These are phyloP conservation scores for Rhombomys opimus DNA, from an alignment of 2,113 vertebrate species.

Conservation along the genomic window DNA sequence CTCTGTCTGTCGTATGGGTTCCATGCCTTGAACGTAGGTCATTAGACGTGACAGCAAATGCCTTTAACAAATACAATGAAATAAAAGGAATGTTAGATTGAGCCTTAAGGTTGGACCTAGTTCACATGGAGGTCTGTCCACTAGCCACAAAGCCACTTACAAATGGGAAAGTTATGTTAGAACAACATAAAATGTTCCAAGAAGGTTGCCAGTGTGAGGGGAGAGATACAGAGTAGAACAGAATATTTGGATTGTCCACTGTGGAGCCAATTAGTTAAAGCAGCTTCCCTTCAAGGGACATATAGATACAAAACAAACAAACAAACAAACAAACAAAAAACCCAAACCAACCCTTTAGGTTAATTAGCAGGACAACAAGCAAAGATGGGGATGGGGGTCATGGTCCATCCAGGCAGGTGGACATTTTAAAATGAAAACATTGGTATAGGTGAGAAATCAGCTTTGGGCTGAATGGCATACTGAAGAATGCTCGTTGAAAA, in stretches of 20 bases:
- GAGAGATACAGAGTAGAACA: neutral
- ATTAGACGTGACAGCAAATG: neutral
- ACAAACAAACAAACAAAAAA: neutral
- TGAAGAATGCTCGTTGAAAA: neutral
- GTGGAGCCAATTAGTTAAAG: neutral
- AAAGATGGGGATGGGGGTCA: neutral
- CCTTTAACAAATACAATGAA: neutral
- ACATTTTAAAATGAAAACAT: neutral
- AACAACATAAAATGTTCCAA: neutral
- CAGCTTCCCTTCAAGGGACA: neutral
- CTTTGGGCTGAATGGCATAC: neutral
- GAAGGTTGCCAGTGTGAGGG: neutral
- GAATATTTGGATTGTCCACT: neutral
- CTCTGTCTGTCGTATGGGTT: neutral
- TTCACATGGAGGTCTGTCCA: neutral
- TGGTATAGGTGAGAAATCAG: neutral
- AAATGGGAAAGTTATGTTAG: neutral
- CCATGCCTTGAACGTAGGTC: neutral
- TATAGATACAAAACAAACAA: neutral
- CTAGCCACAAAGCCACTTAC: neutral
- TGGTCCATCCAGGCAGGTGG: neutral
- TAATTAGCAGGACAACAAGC: neutral
- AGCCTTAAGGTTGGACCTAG: neutral
- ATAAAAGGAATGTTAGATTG: neutral
- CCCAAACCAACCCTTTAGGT: no score